Evolutionary conservation across 2,113 vertebrate genomes (phyloP), one percentile per base, ranked within the genome.

Genomic region (Zosterops pallidus): DNA sequence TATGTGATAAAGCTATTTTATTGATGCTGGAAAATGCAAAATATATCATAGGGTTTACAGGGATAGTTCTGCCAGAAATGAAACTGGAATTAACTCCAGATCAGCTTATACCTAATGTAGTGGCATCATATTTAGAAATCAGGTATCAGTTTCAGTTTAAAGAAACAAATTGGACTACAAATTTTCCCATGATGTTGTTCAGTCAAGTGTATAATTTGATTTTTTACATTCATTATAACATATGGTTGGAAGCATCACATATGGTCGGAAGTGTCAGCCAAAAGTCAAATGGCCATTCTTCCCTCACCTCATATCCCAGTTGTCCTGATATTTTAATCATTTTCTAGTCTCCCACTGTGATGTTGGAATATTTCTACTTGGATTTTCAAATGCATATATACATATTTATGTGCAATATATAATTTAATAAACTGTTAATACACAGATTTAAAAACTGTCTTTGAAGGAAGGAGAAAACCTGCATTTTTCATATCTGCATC

Each of bases 131-230:
- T 92, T 78, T 79, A 86, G 65, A 89, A 90, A 75, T 62, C 41
- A 84, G 26, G 26, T 81, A 81, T 74, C n/a, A 56, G 22, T 75
- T 92, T 86, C 80, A 71, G 22, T 70, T 52, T 63, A 92, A 86
- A 86, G 44, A 84, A 89, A 55, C 39, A 90, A 90, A 94, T 16
- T 65, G 35, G 28, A 55, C 70, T 81, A 82, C 60, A 63, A 75
- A 75, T 90, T 90, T 88, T 76, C 67, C 70, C 77, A 52, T 88
- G 42, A 85, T 84, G 17, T 93, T 78, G 31, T 84, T 95, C 41
- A 91, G 59, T 94, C 67, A 86, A 93, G 65, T 79, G 77, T 82
- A 89, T 93, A 85, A 93, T 86, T 91, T 86, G 11, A 91, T 52
- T 96, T 92, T 92, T 95, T 74, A 53, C 41, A 55, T 71, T 44